Base-by-base conservation (phyloP, 1,140 invertebrate genomes). In the Lordiphosa collinella region DNA sequence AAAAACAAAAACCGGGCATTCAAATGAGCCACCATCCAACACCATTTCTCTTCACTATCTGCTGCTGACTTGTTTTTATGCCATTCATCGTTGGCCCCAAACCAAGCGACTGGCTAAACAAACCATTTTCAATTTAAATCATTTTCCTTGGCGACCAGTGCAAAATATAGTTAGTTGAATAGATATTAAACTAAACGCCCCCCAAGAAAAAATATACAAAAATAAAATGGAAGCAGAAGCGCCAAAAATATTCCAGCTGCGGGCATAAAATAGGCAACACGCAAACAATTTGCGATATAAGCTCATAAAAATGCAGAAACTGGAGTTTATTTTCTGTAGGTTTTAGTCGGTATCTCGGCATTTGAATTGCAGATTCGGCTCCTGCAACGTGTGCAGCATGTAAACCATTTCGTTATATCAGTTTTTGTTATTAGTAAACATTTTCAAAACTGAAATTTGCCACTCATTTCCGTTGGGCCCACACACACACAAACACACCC, bases 71-170 rank as follows among this genome's bases (percentile, higher is more conserved):
- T 25, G 5, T 4, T 7, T 25, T 25, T 25, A 6, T 25, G 22
- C 22, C 6, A 7, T 25, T 18, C 18, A 18, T 18, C 0, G 18
- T 35, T 35, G 34, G 13, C 47, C n/a, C 40, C 40, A 16, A n/a
- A 25, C 10, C 29, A 49, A 79, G 44, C 52, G 64, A 78, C 66
- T 82, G 14, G 61, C 62, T 64, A 76, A 65, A 72, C 52, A 76
- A 66, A 82, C 62, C 72, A 64, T 64, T 84, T 82, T 76, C 66
- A 82, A 80, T 80, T 80, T 82, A 75, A 82, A 82, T 80, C 61
- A 74, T 80, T 75, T 65, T 37, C 53, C 44, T 9, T 54, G 66
- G 41, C 66, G 62, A 82, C 63, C 76, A 67, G n/a, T 25, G 66
- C 51, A 41, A 54, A 64, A 49, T 47, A 63, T 68, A 60, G 62